Conservation (phyloP, 1,140 invertebrate genomes). For the Hormaphis cornu region DNA sequence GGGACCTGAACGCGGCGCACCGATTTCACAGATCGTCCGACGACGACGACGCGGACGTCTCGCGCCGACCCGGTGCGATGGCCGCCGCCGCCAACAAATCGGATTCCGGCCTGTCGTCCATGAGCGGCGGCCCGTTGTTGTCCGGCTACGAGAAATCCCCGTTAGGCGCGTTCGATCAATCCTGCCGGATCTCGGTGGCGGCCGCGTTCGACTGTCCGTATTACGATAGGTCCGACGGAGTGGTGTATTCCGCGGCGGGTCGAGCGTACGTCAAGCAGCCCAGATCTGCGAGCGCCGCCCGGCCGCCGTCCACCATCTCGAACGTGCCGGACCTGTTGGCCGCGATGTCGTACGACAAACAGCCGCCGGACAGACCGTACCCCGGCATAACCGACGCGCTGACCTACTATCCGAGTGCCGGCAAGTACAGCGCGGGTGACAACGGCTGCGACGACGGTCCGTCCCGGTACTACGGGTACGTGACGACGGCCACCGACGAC, state of each 20-base stretch:
- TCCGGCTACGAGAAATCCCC: conserved; percentile 75
- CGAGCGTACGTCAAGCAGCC: conserved; percentile 42
- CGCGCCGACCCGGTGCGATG: background rate
- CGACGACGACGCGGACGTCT: background rate
- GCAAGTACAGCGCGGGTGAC: background rate
- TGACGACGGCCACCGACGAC: background rate
- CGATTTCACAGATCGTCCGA: background rate
- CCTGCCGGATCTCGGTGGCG: conserved; percentile 27
- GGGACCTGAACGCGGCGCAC: background rate
- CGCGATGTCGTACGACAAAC: conserved; percentile 44
- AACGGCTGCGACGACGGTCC: background rate
- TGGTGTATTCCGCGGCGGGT: conserved; percentile 61
- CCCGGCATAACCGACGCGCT: conserved; percentile 61
- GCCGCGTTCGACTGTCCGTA: conserved; percentile 41
- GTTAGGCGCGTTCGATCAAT: conserved; percentile 39
- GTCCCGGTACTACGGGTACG: background rate
- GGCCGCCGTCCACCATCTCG: conserved; percentile 44
- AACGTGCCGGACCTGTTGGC: conserved; percentile 54
- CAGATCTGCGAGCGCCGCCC: too few relatives aligned
- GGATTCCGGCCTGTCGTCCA: conserved; percentile 72
- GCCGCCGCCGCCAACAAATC: conserved; percentile 47
- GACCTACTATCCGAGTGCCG: conserved; percentile 63
- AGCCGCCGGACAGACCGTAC: conserved; percentile 52
- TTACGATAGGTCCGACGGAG: conserved; percentile 52
- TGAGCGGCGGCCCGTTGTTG: conserved; percentile 61